Evolutionary conservation across 2,888 invertebrate genomes (phyloP).

Genomic region (Pherbina coryleti): DNA sequence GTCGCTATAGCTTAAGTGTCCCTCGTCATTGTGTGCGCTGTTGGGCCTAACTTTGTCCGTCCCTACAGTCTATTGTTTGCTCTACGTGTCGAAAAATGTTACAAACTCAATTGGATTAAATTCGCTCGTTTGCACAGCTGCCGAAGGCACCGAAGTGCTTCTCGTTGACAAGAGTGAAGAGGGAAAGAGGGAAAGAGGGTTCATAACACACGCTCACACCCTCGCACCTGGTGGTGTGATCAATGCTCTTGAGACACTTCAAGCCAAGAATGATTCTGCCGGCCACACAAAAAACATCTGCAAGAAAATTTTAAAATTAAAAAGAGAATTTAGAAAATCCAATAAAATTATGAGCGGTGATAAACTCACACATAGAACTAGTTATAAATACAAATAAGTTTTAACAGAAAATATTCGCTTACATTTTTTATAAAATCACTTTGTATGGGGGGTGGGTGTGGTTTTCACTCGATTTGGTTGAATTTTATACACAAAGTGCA

Average conservation of each 20-base stretch:
- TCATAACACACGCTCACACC: slow-evolving; percentile 19
- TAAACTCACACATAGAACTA: no score
- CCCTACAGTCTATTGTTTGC: not conserved
- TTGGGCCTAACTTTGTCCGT: not conserved
- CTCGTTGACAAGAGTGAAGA: not conserved
- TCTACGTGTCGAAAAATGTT: not conserved
- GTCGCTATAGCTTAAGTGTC: not conserved
- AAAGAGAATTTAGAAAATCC: not conserved
- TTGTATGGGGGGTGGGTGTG: no score
- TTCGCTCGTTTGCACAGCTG: slow-evolving; percentile 2
- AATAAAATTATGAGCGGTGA: no score
- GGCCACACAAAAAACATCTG: slow-evolving; percentile 10
- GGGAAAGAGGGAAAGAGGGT: not conserved
- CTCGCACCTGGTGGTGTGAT: slow-evolving; percentile 14
- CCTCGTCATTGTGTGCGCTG: not conserved
- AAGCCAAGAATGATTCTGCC: not conserved
- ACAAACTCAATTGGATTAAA: slow-evolving; percentile 20
- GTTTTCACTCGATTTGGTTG: no score
- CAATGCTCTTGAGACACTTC: not conserved
- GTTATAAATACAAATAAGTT: no score
- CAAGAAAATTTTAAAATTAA: not conserved
- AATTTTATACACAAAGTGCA: no score
- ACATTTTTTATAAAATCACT: no score
- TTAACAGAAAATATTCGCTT: no score
- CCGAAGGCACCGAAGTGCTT: not conserved